These are phyloP conservation scores for Cabera pusaria DNA, from an alignment of 2,888 invertebrate species.

Conservation along the genomic window DNA sequence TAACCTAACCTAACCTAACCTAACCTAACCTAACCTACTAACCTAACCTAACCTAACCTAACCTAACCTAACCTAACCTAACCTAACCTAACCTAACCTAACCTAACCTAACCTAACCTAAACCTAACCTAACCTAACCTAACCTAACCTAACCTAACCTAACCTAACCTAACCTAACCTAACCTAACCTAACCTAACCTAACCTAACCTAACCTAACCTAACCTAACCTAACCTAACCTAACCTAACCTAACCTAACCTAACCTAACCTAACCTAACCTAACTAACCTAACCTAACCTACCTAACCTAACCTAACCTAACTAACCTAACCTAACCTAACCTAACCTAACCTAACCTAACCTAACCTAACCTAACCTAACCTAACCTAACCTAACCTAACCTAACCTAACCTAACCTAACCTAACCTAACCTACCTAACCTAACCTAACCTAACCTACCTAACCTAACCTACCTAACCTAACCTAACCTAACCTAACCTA, in stretches of 20 bases:
- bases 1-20: constrained; percentile 4
- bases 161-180: constrained; percentile 5
- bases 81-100: constrained; percentile 5
- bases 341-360: constrained; percentile 6
- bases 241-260: constrained; percentile 6
- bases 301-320: constrained; percentile 1
- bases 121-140: constrained; percentile 6
- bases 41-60: constrained; percentile 6
- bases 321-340: constrained; percentile 4
- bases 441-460: constrained; percentile 21
- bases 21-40: constrained; percentile 6
- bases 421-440: constrained; percentile 27
- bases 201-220: constrained; percentile 3
- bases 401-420: constrained; percentile 6
- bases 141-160: constrained; percentile 1
- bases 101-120: constrained; percentile 6
- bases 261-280: constrained; percentile 5
- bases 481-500: constrained; percentile 34
- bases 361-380: constrained; percentile 4
- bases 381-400: constrained; percentile 4
- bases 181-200: constrained; percentile 6
- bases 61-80: constrained; percentile 6
- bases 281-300: constrained; percentile 4
- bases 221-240: constrained; percentile 1
- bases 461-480: constrained; percentile 28